A percentile compares a stretch with the other conserved stretches of the same genome.
phyloP scores from a whole-genome alignment of 2,888 invertebrate species.

The Andrena trimmerana region DNA sequence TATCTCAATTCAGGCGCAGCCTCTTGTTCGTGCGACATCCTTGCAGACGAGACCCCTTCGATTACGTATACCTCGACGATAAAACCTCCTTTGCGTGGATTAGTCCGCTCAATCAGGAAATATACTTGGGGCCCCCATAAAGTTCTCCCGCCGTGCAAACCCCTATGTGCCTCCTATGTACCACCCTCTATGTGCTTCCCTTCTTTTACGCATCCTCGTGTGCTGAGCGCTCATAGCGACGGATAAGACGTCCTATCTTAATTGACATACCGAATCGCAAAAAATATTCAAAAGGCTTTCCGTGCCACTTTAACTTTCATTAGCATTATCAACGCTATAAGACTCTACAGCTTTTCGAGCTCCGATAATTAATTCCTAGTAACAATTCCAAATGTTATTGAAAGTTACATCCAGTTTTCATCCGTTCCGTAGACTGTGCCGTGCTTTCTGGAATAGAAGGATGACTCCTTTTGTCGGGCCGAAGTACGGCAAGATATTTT shows the following conservation, averaged over 20 bases:
- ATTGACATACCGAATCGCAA: conserved; percentile 32
- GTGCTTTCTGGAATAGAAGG: background rate
- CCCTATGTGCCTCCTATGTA: conserved; percentile 76
- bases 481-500: background rate
- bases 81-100: conserved; percentile 84
- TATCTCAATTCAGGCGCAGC: conserved; percentile 39
- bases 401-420: background rate
- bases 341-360: background rate
- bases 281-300: conserved; percentile 43
- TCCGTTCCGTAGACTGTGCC: background rate
- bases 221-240: conserved; percentile 56
- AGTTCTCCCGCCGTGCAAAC: conserved; percentile 75
- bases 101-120: conserved; percentile 84
- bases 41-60: conserved; percentile 70
- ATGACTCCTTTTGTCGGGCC: background rate
- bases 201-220: conserved; percentile 66
- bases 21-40: conserved; percentile 55
- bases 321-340: conserved; percentile 11
- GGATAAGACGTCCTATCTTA: conserved; percentile 67
- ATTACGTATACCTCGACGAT: conserved; percentile 81
- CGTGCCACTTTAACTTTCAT: conserved; percentile 30
- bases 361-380: background rate
- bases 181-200: conserved; percentile 68
- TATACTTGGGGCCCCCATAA: conserved; percentile 82
- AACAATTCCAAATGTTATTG: background rate